Evolutionary conservation across 2,797 vertebrate genomes (phyloP), one percentile per base, ranked within the genome.

Genomic region (Crocodylus rhombifer): DNA sequence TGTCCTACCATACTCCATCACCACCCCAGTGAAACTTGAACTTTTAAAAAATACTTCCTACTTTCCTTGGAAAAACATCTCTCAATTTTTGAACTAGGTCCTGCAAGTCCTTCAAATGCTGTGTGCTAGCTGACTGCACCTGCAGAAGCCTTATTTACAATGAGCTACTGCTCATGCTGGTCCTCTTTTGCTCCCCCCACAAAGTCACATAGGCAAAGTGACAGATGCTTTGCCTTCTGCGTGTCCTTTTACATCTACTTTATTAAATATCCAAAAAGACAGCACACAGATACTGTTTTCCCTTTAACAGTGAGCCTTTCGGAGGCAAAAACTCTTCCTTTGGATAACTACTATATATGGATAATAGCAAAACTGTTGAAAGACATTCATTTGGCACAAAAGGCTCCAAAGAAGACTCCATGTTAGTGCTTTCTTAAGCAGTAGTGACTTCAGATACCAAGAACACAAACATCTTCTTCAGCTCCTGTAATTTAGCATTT

Each of bases 391-490:
- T 5, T 15, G 55, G 82, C 71, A 90, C 71, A 75, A 64, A 51
- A 57, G 77, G 86, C 69, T 42, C 14, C 84, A 88, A 78, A 86
- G 85, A 86, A 84, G 56, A 93, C 84, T 67, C 80, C 0, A n/a
- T 63, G 82, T 77, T 12, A 9, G 17, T 1, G 1, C 57, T 65
- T 90, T 75, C 92, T 91, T 42, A 12, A 92, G 84, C 91, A 96
- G 94, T 91, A 90, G 82, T 80, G 80, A 94, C 89, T 96, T 96
- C 82, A 96, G 92, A 94, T 87, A 93, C 89, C 90, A 80, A 90
- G 36, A 94, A 93, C 3, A 82, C 94, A 84, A 95, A 95, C 92
- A 93, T 73, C 75, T 90, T 82, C 87, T 80, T 91, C 33, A 20
- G 92, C 86, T 62, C 92, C 91, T 94, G 92, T 74, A 77, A 67